phyloP scores from a whole-genome alignment of 2,888 invertebrate species.

The Anodontia alba region DNA sequence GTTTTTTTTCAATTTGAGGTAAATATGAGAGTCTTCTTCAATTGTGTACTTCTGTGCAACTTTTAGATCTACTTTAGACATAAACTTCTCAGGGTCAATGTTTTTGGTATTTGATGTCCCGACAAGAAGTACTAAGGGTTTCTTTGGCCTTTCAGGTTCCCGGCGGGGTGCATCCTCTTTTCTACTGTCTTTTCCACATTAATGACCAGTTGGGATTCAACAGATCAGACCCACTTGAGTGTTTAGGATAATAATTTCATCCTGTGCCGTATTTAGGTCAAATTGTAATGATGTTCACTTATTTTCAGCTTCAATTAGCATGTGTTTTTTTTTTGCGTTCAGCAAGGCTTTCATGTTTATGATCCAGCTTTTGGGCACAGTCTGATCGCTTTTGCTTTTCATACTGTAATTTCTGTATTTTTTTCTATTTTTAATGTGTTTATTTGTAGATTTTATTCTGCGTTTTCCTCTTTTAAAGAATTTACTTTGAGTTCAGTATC shows the following conservation, averaged over 20 bases:
- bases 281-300: not conserved
- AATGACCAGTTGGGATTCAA: not conserved
- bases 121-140: not conserved
- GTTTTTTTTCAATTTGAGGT: not conserved
- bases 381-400: not conserved
- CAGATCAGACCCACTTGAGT: not conserved
- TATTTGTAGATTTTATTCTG: not conserved
- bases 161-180: not conserved
- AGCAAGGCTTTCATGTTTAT: not conserved
- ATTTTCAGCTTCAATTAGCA: not conserved
- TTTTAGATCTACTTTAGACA: not conserved
- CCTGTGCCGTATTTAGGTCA: not conserved
- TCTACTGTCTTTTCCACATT: not conserved
- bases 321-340: not conserved
- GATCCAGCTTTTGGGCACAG: not conserved
- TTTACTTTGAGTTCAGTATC: not conserved
- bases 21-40: not conserved
- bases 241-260: not conserved
- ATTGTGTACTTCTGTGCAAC: not conserved
- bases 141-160: not conserved
- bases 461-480: not conserved
- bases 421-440: not conserved
- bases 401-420: not conserved
- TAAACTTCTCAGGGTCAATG: conserved; percentile 3
- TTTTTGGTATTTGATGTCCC: not conserved